These are phyloP conservation scores for Pygmarrhopalites habei DNA, from an alignment of 1,140 invertebrate genomes.

Conservation along the genomic window DNA sequence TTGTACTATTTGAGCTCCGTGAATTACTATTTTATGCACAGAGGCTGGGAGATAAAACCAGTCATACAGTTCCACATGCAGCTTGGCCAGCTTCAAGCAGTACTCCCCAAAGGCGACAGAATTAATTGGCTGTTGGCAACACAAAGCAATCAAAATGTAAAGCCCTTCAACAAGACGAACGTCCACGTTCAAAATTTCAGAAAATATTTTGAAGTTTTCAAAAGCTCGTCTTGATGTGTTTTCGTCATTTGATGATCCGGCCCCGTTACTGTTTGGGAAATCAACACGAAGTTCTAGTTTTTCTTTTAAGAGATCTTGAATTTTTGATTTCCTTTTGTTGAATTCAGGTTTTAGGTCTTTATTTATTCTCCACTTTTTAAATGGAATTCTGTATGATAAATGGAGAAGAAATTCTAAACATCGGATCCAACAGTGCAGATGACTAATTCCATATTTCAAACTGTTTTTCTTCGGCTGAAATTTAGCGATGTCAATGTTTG, in stretches of 20 bases:
- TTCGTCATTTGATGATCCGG: conserved; percentile 14
- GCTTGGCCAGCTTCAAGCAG: background rate
- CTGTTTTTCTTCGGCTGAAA: too few species aligned
- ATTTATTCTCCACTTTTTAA: too few species aligned
- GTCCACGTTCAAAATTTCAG: background rate
- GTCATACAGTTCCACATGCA: background rate
- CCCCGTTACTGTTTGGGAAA: conserved; percentile 7
- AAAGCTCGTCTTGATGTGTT: conserved; percentile 14
- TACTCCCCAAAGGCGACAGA: background rate
- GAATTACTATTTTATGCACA: background rate
- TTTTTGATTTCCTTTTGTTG: conserved; percentile 1
- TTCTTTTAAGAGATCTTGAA: conserved; percentile 3
- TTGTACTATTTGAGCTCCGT: background rate
- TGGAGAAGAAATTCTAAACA: too few species aligned
- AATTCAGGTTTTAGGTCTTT: too few species aligned
- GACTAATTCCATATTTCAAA: too few species aligned
- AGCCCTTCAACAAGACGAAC: background rate
- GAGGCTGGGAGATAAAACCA: background rate
- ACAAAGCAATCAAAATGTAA: background rate
- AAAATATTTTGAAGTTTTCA: background rate
- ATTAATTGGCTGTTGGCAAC: background rate
- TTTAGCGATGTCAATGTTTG: too few species aligned
- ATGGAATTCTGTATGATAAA: too few species aligned
- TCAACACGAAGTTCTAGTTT: conserved; percentile 18
- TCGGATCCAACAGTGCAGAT: too few species aligned